phyloP scores from a whole-genome alignment of 2,113 vertebrate species.

The Benthochromis sp. region DNA sequence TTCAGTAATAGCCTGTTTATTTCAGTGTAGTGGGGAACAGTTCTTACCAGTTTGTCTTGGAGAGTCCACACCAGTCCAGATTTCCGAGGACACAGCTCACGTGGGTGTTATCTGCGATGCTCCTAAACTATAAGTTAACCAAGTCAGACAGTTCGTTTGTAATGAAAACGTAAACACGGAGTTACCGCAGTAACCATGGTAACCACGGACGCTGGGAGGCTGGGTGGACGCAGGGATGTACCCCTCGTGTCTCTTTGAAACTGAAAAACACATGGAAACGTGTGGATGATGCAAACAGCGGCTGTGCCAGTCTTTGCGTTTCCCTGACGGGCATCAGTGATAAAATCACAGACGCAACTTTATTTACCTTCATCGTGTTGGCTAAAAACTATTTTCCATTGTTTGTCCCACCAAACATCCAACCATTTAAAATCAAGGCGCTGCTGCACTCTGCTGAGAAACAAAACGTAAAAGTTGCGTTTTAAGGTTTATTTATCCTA shows the following conservation, averaged over 20 bases:
- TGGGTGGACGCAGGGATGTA: not conserved
- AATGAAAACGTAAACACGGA: not conserved
- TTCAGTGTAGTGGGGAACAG: fast-evolving
- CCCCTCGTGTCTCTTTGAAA: not conserved
- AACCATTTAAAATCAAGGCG: not conserved
- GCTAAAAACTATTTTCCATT: not conserved
- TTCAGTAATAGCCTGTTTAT: not conserved
- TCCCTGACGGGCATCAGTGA: not conserved
- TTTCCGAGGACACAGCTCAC: not conserved
- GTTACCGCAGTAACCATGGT: not conserved
- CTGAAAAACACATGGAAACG: not conserved
- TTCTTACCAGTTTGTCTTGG: not conserved
- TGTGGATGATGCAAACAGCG: not conserved
- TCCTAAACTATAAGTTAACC: not conserved
- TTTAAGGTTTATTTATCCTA: not conserved
- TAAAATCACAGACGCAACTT: not conserved
- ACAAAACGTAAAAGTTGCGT: not conserved
- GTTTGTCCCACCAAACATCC: not conserved
- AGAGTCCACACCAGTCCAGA: not conserved
- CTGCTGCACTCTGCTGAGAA: not conserved
- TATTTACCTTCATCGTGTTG: not conserved
- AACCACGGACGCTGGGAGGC: not conserved
- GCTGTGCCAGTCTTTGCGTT: fast-evolving
- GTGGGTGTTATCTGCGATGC: not conserved
- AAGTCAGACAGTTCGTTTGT: fast-evolving